Base-by-base conservation (phyloP, 2,113 vertebrate genomes). In the Xiphias gladius region DNA sequence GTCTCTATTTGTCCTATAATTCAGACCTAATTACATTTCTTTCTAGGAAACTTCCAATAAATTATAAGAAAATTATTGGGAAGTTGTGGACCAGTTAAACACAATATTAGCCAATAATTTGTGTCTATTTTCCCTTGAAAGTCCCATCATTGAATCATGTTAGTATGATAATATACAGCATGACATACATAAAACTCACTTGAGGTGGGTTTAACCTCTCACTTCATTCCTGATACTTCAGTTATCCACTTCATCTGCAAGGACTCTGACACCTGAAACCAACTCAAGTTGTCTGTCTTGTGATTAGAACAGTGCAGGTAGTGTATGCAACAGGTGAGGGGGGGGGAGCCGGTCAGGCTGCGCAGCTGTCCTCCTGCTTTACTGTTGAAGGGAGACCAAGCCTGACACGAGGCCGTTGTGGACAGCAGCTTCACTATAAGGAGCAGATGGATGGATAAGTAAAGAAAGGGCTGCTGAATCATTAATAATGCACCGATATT, bases 401-500 rank as follows among this genome's bases (percentile, higher is more conserved):
- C 82, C 71, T 86, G 84, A 90, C 76, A 3, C 6, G 64, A 54
- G 72, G 68, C 43, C 17, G 12, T 61, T 46, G 50, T 19, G 4
- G 20, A 72, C 48, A 22, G 48, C 41, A 37, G 79, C 83, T 13
- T 37, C 64, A n/a, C 75, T 46, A 11, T 12, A 57, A 67, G 68
- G 48, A 82, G 52, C 71, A 46, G 81, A 80, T 84, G 72, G 79
- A 68, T 26, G 76, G 69, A 83, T 35, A 74, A 74, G 76, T 78
- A 64, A 80, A 88, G 70, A 91, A 86, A 88, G 39, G 75, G 57
- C 61, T 7, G 43, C 43, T 54, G 83, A 80, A 19, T 87, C 83
- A 85, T 94, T 86, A 94, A 94, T 94, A 92, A 91, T 92, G 90
- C 83, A 92, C 61, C 4, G 91, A 90, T 85, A 92, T 93, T 94